These are phyloP conservation scores for Valencia hispanica DNA, from an alignment of 2,797 vertebrate species.

Conservation along the genomic window DNA sequence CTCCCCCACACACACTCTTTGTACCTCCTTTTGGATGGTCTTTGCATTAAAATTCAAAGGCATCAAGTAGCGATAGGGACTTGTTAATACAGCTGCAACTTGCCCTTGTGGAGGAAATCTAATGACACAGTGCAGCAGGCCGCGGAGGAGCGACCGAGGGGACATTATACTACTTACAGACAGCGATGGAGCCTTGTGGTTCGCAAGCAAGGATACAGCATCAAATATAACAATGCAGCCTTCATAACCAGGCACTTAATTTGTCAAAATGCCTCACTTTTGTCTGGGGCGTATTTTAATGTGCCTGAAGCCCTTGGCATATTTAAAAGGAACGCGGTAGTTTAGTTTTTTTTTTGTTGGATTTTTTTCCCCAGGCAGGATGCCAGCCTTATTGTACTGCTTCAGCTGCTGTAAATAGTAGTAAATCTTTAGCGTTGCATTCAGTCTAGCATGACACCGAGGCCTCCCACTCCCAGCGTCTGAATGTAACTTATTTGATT, in stretches of 20 bases:
- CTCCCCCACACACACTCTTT: conserved; percentile 6
- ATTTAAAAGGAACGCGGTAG: conserved; percentile 70
- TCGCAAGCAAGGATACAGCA: conserved; percentile 69
- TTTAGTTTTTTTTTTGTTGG: conserved; percentile 56
- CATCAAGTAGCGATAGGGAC: conserved; percentile 73
- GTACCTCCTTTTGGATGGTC: conserved; percentile 57
- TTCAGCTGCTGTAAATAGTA: conserved; percentile 80
- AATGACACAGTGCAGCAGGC: conserved; percentile 72
- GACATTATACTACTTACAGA: conserved; percentile 62
- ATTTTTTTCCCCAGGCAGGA: conserved; percentile 73
- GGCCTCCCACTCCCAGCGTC: conserved; percentile 76
- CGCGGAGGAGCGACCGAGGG: conserved; percentile 62
- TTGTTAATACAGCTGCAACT: conserved; percentile 69
- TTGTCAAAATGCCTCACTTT: conserved; percentile 77
- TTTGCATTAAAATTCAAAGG: conserved; percentile 73
- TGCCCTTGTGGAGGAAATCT: conserved; percentile 77
- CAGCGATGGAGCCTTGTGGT: conserved; percentile 42
- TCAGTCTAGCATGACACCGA: conserved; percentile 80
- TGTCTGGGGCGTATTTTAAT: conserved; percentile 70
- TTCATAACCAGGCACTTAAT: conserved; percentile 77
- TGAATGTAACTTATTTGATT: conserved; percentile 81
- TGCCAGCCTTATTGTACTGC: conserved; percentile 77
- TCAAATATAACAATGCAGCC: conserved; percentile 75
- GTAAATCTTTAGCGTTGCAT: conserved; percentile 78
- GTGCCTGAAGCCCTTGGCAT: conserved; percentile 68